A percentile compares a stretch with the other conserved stretches of the same genome.
Conservation (phyloP, 2,797 vertebrate species). For the Hoplostethus atlanticus region DNA sequence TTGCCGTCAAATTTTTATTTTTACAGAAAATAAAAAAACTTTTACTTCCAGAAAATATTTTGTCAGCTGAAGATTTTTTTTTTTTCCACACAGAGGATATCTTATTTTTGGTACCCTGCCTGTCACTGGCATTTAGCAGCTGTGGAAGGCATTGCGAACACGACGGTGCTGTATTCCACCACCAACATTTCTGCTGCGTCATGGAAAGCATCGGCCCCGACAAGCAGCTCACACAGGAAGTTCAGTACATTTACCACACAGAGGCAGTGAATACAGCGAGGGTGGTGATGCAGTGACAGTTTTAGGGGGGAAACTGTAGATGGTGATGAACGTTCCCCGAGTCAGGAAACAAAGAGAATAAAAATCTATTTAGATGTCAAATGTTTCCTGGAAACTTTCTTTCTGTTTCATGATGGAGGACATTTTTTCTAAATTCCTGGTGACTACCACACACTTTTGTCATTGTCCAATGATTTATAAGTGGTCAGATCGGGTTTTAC, state of each 20-base stretch:
- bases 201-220: slow-evolving; percentile 49
- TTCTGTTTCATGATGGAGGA: too few relatives aligned
- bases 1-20: too few relatives aligned
- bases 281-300: slow-evolving; percentile 22
- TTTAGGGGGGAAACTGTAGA: not conserved
- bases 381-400: not conserved
- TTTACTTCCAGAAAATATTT: too few relatives aligned
- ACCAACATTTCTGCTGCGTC: slow-evolving; percentile 46
- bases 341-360: slow-evolving; percentile 30
- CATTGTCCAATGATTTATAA: too few relatives aligned
- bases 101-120: not conserved
- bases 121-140: not conserved
- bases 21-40: too few relatives aligned
- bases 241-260: slow-evolving; percentile 58
- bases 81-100: not conserved
- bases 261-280: slow-evolving; percentile 42
- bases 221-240: slow-evolving; percentile 20
- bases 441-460: too few relatives aligned
- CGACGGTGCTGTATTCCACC: not conserved
- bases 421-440: too few relatives aligned
- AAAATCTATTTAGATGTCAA: not conserved
- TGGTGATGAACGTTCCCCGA: slow-evolving; percentile 6
- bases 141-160: not conserved
- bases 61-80: too few relatives aligned
- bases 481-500: too few relatives aligned